phyloP scores from a whole-genome alignment of 37 sponge, comb jelly and placozoan genomes.

The Dysidea cf. avara region DNA sequence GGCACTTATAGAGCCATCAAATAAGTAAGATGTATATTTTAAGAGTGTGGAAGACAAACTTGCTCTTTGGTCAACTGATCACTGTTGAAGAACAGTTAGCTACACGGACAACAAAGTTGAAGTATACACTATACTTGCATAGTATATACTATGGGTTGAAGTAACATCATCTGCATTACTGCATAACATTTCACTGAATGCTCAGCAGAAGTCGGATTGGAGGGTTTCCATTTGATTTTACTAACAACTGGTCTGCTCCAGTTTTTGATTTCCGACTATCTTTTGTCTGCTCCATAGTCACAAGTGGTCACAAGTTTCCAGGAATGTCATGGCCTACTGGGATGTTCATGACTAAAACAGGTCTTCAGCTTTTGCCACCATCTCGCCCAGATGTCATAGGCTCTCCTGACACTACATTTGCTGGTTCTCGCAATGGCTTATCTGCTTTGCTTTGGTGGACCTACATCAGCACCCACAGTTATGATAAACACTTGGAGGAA shows the following conservation, averaged over 20 bases:
- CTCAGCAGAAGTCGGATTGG: no score
- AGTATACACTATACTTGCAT: no score
- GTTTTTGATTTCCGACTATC: constrained; percentile 21
- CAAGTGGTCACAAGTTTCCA: constrained; percentile 31
- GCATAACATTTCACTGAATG: no score
- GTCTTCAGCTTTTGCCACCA: not conserved
- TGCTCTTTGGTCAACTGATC: no score
- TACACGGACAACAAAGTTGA: no score
- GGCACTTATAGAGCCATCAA: no score
- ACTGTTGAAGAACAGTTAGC: no score
- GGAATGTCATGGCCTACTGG: constrained; percentile 25
- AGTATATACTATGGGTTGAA: no score
- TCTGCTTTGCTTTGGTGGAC: constrained; percentile 22
- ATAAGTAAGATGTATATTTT: no score
- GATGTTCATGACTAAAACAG: constrained; percentile 19
- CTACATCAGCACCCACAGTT: constrained; percentile 37
- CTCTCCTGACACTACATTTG: constrained; percentile 34
- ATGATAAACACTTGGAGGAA: constrained; percentile 4
- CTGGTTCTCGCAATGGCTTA: constrained; percentile 28
- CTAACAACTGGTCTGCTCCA: not conserved
- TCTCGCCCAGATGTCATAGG: constrained; percentile 5
- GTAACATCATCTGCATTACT: no score
- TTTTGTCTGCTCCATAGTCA: constrained; percentile 31
- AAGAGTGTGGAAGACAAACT: no score
- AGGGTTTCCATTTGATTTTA: no score